These are phyloP conservation scores for Hypotaenidia philippensis DNA, from an alignment of 2,797 vertebrate genomes.

Conservation along the genomic window DNA sequence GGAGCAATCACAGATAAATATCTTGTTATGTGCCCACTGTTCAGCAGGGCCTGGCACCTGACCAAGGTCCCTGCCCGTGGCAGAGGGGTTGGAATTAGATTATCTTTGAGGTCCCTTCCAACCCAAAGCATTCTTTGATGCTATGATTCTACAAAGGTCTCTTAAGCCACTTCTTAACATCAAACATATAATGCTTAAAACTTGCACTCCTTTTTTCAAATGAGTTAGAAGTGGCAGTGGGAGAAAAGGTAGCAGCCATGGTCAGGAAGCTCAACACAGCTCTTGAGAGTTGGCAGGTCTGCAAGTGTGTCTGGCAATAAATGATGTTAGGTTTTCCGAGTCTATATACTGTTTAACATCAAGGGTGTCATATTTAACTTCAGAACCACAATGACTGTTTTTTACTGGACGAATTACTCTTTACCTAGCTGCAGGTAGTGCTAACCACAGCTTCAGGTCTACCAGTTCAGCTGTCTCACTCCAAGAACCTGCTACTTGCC, in stretches of 20 bases:
- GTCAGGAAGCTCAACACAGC: background rate
- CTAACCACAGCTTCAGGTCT: background rate
- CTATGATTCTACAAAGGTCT: background rate
- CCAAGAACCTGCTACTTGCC: background rate
- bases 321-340: background rate
- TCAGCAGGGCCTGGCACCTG: background rate
- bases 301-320: background rate
- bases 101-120: too few relatives aligned
- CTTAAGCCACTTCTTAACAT: background rate
- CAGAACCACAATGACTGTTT: background rate
- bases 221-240: background rate
- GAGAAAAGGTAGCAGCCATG: background rate
- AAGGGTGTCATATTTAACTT: background rate
- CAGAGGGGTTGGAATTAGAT: too few relatives aligned
- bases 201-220: background rate
- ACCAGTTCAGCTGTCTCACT: background rate
- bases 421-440: background rate
- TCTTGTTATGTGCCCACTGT: background rate
- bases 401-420: background rate
- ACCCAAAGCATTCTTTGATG: too few relatives aligned
- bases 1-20: background rate
- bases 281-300: background rate
- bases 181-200: background rate
- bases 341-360: background rate
- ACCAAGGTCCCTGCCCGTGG: background rate